A percentile compares a stretch with the other conserved stretches of the same genome.
phyloP scores from a whole-genome alignment of 2,113 vertebrate genomes.

The Melanerpes formicivorus region DNA sequence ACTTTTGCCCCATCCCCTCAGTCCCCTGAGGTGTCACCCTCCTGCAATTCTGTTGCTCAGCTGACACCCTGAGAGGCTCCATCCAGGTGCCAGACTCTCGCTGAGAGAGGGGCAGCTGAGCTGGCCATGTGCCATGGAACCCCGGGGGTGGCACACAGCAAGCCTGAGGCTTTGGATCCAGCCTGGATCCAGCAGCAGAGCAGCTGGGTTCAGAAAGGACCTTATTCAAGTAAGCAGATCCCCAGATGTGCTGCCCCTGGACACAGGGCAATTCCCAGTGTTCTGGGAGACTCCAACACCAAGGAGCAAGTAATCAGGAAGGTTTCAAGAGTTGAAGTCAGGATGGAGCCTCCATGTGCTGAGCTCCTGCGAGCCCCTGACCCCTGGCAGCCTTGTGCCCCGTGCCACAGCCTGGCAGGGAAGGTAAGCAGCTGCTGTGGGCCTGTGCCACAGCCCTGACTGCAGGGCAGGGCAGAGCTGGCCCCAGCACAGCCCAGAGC shows the following conservation, averaged over 20 bases:
- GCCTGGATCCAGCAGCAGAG: not conserved
- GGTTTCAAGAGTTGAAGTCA: not conserved
- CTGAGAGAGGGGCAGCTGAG: not conserved
- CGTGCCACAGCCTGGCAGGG: not conserved
- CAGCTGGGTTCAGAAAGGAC: not conserved
- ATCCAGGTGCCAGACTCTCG: not conserved
- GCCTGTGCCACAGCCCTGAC: rapidly evolving
- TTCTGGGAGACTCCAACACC: not conserved
- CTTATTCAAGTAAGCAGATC: not conserved
- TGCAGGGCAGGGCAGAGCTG: not conserved
- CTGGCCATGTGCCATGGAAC: not conserved
- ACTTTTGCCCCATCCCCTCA: too few species aligned
- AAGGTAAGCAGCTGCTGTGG: not conserved
- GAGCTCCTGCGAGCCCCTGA: rapidly evolving
- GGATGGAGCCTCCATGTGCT: not conserved
- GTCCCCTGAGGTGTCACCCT: not conserved
- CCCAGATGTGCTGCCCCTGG: not conserved
- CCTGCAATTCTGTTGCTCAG: too few species aligned
- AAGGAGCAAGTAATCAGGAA: not conserved
- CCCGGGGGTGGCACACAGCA: not conserved
- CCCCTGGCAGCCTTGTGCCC: not conserved
- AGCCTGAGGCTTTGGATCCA: not conserved
- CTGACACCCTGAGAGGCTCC: too few species aligned
- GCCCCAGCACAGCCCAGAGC: not conserved
- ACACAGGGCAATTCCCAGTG: not conserved